These are phyloP conservation scores for Globodera ellingtonae DNA, from an alignment of 1,140 invertebrate species.

Conservation along the genomic window DNA sequence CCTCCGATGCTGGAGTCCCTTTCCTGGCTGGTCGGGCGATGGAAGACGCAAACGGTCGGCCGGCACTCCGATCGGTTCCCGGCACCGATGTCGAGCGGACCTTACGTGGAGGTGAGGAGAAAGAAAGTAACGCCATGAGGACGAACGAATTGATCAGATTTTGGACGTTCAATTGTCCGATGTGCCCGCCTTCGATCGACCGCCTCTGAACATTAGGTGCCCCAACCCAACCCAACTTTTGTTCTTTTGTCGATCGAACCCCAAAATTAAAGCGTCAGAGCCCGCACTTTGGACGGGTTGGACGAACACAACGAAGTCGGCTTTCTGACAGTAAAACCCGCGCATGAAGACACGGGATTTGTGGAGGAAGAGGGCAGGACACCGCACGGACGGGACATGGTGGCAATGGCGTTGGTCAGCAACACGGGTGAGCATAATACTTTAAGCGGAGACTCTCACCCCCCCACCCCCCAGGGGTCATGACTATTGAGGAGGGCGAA, in stretches of 20 bases:
- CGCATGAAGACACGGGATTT: conserved; percentile 57
- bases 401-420: conserved; percentile 55
- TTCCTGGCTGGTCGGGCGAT: conserved; percentile 55
- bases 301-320: conserved; percentile 55
- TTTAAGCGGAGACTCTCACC: not conserved
- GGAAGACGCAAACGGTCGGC: conserved; percentile 50
- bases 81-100: conserved; percentile 44
- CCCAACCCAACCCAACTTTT: not conserved
- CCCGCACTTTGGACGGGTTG: conserved; percentile 39
- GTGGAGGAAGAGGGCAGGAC: conserved; percentile 42
- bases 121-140: not conserved
- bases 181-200: conserved; percentile 57
- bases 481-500: conserved; percentile 59
- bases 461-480: conserved; percentile 46
- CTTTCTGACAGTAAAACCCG: conserved; percentile 58
- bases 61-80: conserved; percentile 51
- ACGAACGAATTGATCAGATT: conserved; percentile 30
- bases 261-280: conserved; percentile 24
- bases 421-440: conserved; percentile 50
- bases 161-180: conserved; percentile 53
- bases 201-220: conserved; percentile 51
- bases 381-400: conserved; percentile 48
- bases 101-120: not conserved
- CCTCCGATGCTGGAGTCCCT: conserved; percentile 57
- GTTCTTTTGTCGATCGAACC: not conserved